A percentile compares a stretch with the other conserved stretches of the same genome.
Conservation (phyloP, 2,888 invertebrate genomes). For the Macrophya annulata region DNA sequence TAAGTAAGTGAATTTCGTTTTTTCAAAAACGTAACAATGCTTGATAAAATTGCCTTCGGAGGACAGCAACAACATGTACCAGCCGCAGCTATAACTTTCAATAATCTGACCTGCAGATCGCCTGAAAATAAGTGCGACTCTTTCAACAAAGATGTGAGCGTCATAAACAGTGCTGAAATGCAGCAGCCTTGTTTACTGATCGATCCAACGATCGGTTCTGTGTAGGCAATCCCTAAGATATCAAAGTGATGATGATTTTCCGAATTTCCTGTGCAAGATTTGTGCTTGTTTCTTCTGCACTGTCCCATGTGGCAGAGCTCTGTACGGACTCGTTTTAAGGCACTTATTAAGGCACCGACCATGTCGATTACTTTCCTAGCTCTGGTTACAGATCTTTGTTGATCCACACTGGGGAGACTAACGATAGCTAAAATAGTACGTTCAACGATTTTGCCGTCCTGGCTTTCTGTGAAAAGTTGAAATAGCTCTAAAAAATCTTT, state of each 20-base stretch:
- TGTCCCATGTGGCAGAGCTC: slow-evolving; percentile 82
- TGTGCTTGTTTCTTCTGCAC: slow-evolving; percentile 81
- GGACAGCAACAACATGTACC: slow-evolving; percentile 86
- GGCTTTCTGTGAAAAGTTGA: slow-evolving; percentile 83
- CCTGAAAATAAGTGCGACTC: slow-evolving; percentile 79
- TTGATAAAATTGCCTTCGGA: slow-evolving; percentile 80
- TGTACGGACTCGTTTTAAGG: slow-evolving; percentile 82
- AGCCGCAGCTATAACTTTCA: slow-evolving; percentile 82
- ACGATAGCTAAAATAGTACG: slow-evolving; percentile 82
- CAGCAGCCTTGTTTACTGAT: slow-evolving; percentile 81
- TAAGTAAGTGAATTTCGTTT: slow-evolving; percentile 69
- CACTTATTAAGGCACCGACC: slow-evolving; percentile 82
- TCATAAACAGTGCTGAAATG: slow-evolving; percentile 82
- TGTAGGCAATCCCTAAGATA: slow-evolving; percentile 80
- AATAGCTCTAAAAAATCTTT: slow-evolving; percentile 83
- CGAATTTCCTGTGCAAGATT: slow-evolving; percentile 80
- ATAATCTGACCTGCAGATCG: slow-evolving; percentile 79
- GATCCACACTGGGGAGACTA: slow-evolving; percentile 79
- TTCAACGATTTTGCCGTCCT: slow-evolving; percentile 82
- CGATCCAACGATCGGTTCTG: slow-evolving; percentile 75
- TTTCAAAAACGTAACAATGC: slow-evolving; percentile 80
- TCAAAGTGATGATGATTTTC: slow-evolving; percentile 83
- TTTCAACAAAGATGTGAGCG: slow-evolving; percentile 80
- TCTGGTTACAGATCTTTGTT: slow-evolving; percentile 78
- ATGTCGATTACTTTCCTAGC: slow-evolving; percentile 82